These are phyloP conservation scores for Umimayanthus chanpuru DNA, from an alignment of 92 coral and sea anemone species.

Conservation along the genomic window DNA sequence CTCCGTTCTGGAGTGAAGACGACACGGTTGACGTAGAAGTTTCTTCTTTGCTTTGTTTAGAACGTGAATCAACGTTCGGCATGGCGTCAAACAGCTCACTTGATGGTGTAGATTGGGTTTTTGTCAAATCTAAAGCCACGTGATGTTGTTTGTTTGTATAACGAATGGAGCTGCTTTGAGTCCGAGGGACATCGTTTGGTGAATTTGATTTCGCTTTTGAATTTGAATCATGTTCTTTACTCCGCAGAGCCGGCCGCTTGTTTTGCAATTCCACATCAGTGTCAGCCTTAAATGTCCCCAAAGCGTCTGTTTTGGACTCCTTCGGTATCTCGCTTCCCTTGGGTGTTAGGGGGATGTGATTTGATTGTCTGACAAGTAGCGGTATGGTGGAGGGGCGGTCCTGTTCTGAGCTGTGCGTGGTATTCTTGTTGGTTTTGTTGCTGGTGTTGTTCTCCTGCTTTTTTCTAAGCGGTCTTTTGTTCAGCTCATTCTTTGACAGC, in stretches of 20 bases:
- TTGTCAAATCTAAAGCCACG: neutral
- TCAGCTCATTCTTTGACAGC: conserved; percentile 46
- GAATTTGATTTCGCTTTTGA: neutral
- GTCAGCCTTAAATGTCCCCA: neutral
- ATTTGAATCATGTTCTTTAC: neutral
- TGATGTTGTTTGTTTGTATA: neutral
- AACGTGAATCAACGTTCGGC: neutral
- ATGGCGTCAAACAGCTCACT: neutral
- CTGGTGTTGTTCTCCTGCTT: neutral
- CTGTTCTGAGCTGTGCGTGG: neutral
- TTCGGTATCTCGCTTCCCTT: neutral
- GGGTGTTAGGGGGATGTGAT: neutral
- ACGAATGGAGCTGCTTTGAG: neutral
- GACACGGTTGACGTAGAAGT: neutral
- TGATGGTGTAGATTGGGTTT: neutral
- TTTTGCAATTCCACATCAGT: neutral
- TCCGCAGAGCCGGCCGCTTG: neutral
- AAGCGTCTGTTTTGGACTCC: neutral
- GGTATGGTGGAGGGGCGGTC: neutral
- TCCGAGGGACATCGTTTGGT: neutral
- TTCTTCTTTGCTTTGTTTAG: neutral
- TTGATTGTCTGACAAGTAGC: neutral
- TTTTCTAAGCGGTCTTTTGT: conserved; percentile 42
- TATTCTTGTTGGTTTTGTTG: neutral
- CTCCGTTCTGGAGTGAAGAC: neutral